Base-by-base conservation (phyloP, 2,888 invertebrate species). In the Ennomos erosarius region DNA sequence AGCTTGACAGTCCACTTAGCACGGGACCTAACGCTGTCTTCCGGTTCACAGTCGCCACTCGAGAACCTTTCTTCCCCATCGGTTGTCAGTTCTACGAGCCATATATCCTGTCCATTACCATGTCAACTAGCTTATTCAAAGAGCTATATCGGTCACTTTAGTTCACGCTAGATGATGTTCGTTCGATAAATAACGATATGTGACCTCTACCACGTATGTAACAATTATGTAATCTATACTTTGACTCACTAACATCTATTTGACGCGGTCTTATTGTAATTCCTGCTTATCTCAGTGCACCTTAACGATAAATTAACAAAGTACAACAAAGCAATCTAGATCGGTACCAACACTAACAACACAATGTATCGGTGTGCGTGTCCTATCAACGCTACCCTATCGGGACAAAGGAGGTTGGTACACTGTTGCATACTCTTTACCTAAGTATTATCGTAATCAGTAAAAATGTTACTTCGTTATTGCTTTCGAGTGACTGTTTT, bases 391-490 rank as follows among this genome's bases (percentile, higher is more conserved):
- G 11, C 49, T 59, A 49, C 63, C 55, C 63, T 76, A 76, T 76
- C 73, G 56, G 75, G 26, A 26, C 26, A 26, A 26, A 74, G 76
- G 81, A 70, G 67, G 63, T 59, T 76, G 75, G 74, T 73, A 70
- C 73, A 70, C 68, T 54, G 33, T 53, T 52, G 43, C 58, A 11
- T 10, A 57, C 69, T 71, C 68, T 73, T 56, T 69, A 56, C 63
- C 44, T 12, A 63, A 63, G 8, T 59, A 65, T 70, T 48, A 74
- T 73, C 68, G 36, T 40, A 76, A 81, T 80, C 81, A 62, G 59
- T 73, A 73, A 76, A 76, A 79, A 79, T 71, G 70, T 68, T 73
- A 59, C 59, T 75, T 70, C 68, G 71, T 75, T 66, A 69, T 51
- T 49, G 38, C 44, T 40, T 59, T 39, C 36, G 6, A 13, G 40